These are phyloP conservation scores for Muscidifurax raptorellus DNA, from an alignment of 1,140 invertebrate species.

Conservation along the genomic window DNA sequence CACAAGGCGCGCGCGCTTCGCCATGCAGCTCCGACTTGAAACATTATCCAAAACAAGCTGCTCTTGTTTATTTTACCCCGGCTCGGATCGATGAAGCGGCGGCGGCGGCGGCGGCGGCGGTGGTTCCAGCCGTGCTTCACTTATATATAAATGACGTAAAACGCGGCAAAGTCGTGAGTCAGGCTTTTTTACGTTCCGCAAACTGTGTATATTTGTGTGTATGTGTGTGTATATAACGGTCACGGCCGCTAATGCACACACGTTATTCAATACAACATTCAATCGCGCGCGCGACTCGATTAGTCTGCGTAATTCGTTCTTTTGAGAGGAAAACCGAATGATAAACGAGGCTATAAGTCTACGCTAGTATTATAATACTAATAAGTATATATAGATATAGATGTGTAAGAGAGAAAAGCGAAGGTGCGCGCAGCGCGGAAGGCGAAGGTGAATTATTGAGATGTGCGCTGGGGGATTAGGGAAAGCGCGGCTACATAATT, in stretches of 20 bases:
- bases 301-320: neutral
- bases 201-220: no score
- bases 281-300: neutral
- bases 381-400: no score
- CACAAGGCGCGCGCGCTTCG: slow-evolving; percentile 26
- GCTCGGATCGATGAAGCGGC: slow-evolving; percentile 41
- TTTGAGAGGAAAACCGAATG: neutral
- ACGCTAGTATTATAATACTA: no score
- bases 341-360: neutral
- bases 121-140: slow-evolving; percentile 21
- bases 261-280: neutral
- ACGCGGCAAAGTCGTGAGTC: slow-evolving; percentile 12
- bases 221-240: no score
- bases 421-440: slow-evolving; percentile 18
- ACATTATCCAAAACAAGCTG: slow-evolving; percentile 51
- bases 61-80: slow-evolving; percentile 47
- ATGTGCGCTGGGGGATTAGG: neutral
- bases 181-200: neutral
- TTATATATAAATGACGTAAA: slow-evolving; percentile 48
- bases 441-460: slow-evolving; percentile 28
- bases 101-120: slow-evolving; percentile 16
- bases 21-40: slow-evolving; percentile 46
- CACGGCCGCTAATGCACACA: neutral
- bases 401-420: neutral
- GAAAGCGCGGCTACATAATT: slow-evolving; percentile 35